Percentiles rank a stretch among this genome's conserved stretches.
Evolutionary conservation across 2,113 vertebrate species (phyloP).

Genomic region (Crocuta crocuta): DNA sequence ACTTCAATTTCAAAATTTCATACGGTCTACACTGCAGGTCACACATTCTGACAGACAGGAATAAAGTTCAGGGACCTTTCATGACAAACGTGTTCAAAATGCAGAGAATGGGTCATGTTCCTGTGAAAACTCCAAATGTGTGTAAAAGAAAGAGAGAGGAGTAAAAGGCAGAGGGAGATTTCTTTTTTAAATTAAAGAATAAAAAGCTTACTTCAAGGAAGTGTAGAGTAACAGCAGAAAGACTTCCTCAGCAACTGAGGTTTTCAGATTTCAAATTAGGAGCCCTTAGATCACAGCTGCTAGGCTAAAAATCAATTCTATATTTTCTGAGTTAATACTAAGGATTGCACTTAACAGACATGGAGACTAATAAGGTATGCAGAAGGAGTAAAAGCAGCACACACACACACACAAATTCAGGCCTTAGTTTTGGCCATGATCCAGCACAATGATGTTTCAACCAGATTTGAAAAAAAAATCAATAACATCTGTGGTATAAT

Average conservation of each 20-base stretch:
- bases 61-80: neutral
- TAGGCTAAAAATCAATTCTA: slow-evolving; percentile 98
- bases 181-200: slow-evolving; percentile 81
- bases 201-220: slow-evolving; percentile 86
- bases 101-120: neutral
- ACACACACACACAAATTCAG: slow-evolving; percentile 90
- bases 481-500: slow-evolving; percentile 99
- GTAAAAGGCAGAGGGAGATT: slow-evolving; percentile 58
- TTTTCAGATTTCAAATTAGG: slow-evolving; percentile 93
- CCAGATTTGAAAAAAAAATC: slow-evolving; percentile 95
- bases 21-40: neutral
- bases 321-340: slow-evolving; percentile 98
- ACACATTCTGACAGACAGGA: neutral
- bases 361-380: slow-evolving; percentile 99
- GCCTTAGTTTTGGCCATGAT: slow-evolving; percentile 95
- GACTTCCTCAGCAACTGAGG: slow-evolving; percentile 86
- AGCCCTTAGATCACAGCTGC: slow-evolving; percentile 91
- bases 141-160: neutral
- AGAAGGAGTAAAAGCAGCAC: slow-evolving; percentile 93
- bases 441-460: slow-evolving; percentile 97
- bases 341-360: slow-evolving; percentile 96
- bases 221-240: slow-evolving; percentile 84
- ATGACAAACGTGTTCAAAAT: neutral
- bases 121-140: neutral
- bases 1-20: slow-evolving; percentile 23